Base-by-base conservation (phyloP, 2,113 vertebrate species). In the Hippoglossus stenolepis region DNA sequence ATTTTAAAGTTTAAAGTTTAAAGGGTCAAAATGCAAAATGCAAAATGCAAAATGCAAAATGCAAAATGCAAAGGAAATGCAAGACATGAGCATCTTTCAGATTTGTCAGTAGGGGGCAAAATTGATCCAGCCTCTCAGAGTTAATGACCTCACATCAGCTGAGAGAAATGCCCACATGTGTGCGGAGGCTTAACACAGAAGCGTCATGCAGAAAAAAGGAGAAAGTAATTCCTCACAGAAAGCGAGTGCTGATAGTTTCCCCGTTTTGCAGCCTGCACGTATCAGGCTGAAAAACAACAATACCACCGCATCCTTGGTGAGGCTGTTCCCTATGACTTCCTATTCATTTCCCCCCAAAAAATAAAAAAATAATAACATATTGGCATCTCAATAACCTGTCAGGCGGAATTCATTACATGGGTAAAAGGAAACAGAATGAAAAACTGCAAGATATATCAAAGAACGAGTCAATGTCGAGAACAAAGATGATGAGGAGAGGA, bases 51-150 rank as follows among this genome's bases (percentile, higher is more conserved):
- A n/a, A n/a, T n/a, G n/a, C n/a, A n/a, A n/a, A n/a, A n/a, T n/a
- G 70, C 45, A 21, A 49, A 17, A 65, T 58, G 17, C 26, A 73
- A 47, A 54, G n/a, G 40, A 40, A 77, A 28, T 59, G 43, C 59
- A 75, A 56, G 58, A 60, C 11, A 66, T 38, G 47, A 78, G 76
- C 60, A 76, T 78, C 51, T 84, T 86, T 69, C 58, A 65, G 79
- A 69, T 75, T 17, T 66, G 85, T 85, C 89, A 93, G 90, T 73
- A 90, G 92, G 85, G 90, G 92, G 90, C 90, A 93, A 91, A 92
- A 85, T 85, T 88, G 90, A 53, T 82, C 84, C 82, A 91, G 82
- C 54, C 59, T 82, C 69, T 80, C 54, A 61, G 75, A 78, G 26
- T 82, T 57, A 83, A 35, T 85, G 67, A 76, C 80, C 75, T 85